Percentiles rank a stretch among this genome's conserved stretches.
Evolutionary conservation across 2,113 vertebrate genomes (phyloP).

Genomic region (Thermophis baileyi): DNA sequence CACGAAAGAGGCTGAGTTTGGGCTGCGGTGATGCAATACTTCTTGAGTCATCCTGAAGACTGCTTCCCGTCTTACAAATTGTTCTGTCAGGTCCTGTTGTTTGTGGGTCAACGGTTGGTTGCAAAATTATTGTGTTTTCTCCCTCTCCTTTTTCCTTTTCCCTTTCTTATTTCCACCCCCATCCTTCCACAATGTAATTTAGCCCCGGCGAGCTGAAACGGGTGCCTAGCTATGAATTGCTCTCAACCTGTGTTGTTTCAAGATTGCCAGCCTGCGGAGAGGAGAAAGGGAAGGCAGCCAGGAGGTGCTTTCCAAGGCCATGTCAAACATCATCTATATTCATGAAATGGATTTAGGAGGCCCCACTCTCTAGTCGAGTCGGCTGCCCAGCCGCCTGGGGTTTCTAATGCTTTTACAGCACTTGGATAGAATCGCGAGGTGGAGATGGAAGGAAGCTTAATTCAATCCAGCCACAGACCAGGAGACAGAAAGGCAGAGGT

Average conservation of each 20-base stretch:
- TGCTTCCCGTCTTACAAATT: not conserved
- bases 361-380: no score
- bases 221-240: not conserved
- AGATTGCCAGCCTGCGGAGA: not conserved
- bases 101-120: not conserved
- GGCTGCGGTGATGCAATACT: not conserved
- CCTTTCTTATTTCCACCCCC: not conserved
- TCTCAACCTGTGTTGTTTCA: not conserved
- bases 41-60: not conserved
- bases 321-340: constrained; percentile 2
- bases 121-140: not conserved
- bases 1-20: not conserved
- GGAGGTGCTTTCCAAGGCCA: not conserved
- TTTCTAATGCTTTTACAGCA: not conserved
- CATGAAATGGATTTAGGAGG: not conserved
- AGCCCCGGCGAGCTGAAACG: not conserved
- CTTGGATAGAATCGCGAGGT: not conserved
- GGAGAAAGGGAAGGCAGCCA: not conserved
- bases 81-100: not conserved
- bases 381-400: not conserved
- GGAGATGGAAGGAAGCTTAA: not conserved
- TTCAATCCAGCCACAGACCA: not conserved
- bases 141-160: no score
- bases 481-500: not conserved
- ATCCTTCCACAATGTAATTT: not conserved